Base-by-base conservation (phyloP, 2,888 invertebrate species). In the Electrophaes corylata region DNA sequence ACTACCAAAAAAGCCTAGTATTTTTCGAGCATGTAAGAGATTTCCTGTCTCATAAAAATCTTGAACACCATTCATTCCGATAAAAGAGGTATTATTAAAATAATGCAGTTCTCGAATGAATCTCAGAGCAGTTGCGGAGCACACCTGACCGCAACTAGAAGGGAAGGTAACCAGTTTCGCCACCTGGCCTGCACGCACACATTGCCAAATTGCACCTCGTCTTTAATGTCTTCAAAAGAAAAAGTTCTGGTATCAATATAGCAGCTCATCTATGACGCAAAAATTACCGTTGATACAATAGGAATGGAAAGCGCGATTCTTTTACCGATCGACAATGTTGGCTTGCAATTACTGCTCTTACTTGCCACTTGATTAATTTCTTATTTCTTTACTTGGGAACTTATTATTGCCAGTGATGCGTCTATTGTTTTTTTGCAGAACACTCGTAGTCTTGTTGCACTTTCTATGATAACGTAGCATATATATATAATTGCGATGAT, bases 101-200 rank as follows among this genome's bases (percentile, higher is more conserved):
- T 55, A 54, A 14, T 44, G 51, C 23, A 43, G 33, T 14, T n/a
- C n/a, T 43, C 31, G 31, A 39, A 47, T 46, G 26, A 81, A 79
- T 81, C 76, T 78, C 70, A 67, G 68, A 67, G 72, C 73, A 75
- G 67, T 77, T 70, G 72, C 72, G 66, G 64, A 75, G 73, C 73
- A 72, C 83, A 85, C 79, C 81, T 83, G 83, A 81, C 78, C 70
- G 63, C 73, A 74, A 67, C 65, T 62, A 71, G 72, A 74, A 73
- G 76, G 76, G 75, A 73, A 72, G 69, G 70, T 72, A 87, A 89
- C 88, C 84, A 85, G 88, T 89, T 89, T 83, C 65, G 62, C 78
- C 85, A 86, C 76, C 83, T 86, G 84, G 84, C 71, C 67, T 63
- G 65, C 60, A 67, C 68, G 68, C 73, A 67, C 71, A 78, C 72